Conservation (phyloP, 2,113 vertebrate species). For the Lucifuga dentata region DNA sequence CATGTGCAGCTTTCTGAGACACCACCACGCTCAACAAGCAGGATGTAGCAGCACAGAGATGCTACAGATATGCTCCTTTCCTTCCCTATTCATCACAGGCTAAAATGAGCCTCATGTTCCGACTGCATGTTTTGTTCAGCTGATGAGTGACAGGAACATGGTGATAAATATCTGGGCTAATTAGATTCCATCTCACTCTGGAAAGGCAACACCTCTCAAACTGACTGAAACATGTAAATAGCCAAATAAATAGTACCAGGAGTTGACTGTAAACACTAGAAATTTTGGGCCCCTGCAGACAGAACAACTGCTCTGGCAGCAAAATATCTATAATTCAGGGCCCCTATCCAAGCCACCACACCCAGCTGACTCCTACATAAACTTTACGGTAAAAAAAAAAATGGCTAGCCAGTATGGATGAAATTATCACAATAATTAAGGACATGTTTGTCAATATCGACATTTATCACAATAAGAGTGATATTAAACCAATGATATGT, state of each 20-base stretch:
- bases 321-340: slow-evolving; percentile 28
- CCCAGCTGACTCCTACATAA: not conserved
- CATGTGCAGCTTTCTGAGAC: slow-evolving; percentile 71
- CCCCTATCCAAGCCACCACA: slow-evolving; percentile 15
- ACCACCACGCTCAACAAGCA: slow-evolving; percentile 49
- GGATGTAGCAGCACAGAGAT: slow-evolving; percentile 20
- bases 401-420: slow-evolving; percentile 5
- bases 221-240: not conserved
- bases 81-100: not conserved
- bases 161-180: slow-evolving; percentile 47
- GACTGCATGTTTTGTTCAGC: too few relatives aligned
- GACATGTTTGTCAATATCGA: not conserved
- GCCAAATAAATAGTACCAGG: not conserved
- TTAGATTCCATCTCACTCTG: slow-evolving; percentile 34
- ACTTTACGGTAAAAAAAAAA: slow-evolving; percentile 7
- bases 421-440: slow-evolving; percentile 1
- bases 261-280: slow-evolving; percentile 13
- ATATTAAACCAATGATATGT: too few relatives aligned
- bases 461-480: not conserved
- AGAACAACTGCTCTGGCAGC: slow-evolving; percentile 2
- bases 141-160: slow-evolving; percentile 35
- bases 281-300: slow-evolving; percentile 15
- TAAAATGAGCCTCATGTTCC: not conserved
- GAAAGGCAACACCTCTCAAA: not conserved
- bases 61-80: slow-evolving; percentile 6